phyloP scores from a whole-genome alignment of 23 tunicate genomes.

The Halocynthia roretzi region DNA sequence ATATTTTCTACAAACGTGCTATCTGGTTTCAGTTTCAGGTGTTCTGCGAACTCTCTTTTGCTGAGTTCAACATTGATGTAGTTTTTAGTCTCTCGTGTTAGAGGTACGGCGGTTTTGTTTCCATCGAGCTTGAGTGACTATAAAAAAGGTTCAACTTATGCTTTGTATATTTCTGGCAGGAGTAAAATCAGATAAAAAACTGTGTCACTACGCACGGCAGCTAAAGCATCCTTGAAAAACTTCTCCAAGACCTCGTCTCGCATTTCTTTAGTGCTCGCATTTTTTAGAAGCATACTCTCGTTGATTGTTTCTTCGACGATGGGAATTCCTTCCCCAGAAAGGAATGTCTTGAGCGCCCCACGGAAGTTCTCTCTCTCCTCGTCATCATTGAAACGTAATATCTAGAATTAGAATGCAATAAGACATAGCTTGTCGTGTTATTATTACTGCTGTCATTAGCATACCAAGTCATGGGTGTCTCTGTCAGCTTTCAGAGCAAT shows the following conservation, averaged over 20 bases:
- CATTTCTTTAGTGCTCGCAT: conserved; percentile 59
- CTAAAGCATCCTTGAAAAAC: conserved; percentile 54
- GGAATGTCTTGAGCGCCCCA: conserved; percentile 15
- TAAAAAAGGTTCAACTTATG: neutral
- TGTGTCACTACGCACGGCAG: conserved; percentile 35
- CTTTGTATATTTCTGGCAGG: neutral
- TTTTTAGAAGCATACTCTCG: conserved; percentile 29
- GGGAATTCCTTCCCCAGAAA: conserved; percentile 12
- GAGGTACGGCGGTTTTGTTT: neutral
- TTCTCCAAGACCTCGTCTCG: conserved; percentile 48
- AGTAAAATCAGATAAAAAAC: neutral
- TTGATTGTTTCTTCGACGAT: conserved; percentile 19
- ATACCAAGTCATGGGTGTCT: conserved; percentile 75
- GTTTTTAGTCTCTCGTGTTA: neutral
- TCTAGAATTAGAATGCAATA: conserved; percentile 7
- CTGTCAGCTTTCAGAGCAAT: conserved; percentile 27
- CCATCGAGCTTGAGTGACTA: neutral
- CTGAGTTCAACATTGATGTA: conserved; percentile 42
- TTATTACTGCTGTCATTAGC: neutral
- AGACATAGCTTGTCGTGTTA: too few relatives aligned
- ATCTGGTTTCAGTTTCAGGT: conserved; percentile 70
- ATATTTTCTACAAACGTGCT: conserved; percentile 74
- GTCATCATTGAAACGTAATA: conserved; percentile 46
- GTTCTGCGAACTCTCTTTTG: conserved; percentile 79
- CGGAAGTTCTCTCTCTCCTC: conserved; percentile 58